Evolutionary conservation across 2,888 invertebrate genomes (phyloP).

Genomic region (Aspidiotus destructor): DNA sequence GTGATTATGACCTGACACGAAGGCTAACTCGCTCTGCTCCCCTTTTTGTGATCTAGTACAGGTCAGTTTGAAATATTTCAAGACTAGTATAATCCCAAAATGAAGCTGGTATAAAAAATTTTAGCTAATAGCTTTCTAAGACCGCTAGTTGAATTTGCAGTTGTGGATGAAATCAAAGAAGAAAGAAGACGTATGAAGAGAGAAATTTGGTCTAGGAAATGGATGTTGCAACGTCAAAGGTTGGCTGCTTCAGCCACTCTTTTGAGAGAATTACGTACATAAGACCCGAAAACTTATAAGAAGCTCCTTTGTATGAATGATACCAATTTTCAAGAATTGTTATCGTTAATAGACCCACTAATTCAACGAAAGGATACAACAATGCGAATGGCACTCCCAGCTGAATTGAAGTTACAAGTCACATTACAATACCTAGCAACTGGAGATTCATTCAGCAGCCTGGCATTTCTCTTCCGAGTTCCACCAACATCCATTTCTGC

Average conservation of each 20-base stretch:
- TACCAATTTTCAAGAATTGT: conserved; percentile 6
- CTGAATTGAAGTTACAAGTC: neutral
- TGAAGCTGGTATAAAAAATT: too few relatives aligned
- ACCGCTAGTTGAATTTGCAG: neutral
- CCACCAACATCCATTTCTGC: too few relatives aligned
- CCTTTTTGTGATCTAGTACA: too few relatives aligned
- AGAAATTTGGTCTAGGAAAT: conserved; percentile 5
- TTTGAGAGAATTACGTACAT: neutral
- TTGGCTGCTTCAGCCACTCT: neutral
- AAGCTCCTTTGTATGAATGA: neutral
- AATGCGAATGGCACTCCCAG: neutral
- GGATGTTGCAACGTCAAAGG: neutral
- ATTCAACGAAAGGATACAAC: conserved; percentile 6
- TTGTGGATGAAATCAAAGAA: neutral
- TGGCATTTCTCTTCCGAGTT: too few relatives aligned
- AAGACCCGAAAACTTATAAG: conserved; percentile 5
- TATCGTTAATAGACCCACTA: neutral
- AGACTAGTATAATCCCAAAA: too few relatives aligned
- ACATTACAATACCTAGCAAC: too few relatives aligned
- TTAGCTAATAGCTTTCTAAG: too few relatives aligned
- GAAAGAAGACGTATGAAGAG: neutral
- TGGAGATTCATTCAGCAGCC: too few relatives aligned
- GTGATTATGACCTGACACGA: too few relatives aligned
- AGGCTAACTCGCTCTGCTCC: too few relatives aligned
- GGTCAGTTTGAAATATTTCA: too few relatives aligned